These are phyloP conservation scores for Montipora cactus DNA, from an alignment of 64 coral and sea anemone species.

Conservation along the genomic window DNA sequence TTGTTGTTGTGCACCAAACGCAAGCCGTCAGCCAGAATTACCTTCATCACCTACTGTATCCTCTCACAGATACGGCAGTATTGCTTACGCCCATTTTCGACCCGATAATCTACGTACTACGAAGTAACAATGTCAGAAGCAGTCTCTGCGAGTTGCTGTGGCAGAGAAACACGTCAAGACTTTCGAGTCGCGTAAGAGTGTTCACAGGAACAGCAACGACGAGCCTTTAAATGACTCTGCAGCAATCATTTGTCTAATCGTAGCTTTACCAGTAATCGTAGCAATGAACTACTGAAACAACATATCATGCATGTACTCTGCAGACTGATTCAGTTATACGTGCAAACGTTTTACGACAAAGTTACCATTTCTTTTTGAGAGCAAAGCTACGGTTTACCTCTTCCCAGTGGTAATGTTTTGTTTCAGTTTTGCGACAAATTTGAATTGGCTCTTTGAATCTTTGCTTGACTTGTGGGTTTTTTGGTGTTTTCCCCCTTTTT, in stretches of 20 bases:
- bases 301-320: too few species aligned
- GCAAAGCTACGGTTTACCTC: too few species aligned
- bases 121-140: conserved; percentile 51
- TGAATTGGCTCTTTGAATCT: too few species aligned
- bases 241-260: neutral
- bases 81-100: conserved; percentile 71
- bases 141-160: conserved; percentile 44
- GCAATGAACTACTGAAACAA: too few species aligned
- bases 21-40: conserved; percentile 9
- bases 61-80: conserved; percentile 67
- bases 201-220: neutral
- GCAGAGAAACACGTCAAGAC: neutral
- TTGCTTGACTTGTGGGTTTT: too few species aligned
- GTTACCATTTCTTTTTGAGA: too few species aligned
- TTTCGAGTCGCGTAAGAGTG: neutral
- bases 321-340: too few species aligned
- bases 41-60: conserved; percentile 80
- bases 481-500: too few species aligned
- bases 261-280: neutral
- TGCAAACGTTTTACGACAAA: too few species aligned
- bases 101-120: conserved; percentile 79
- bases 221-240: neutral
- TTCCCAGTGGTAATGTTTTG: too few species aligned
- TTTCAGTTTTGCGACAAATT: too few species aligned
- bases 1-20: conserved; percentile 39